Evolutionary conservation across 2,888 invertebrate genomes (phyloP), one percentile per base, ranked within the genome.

Genomic region (Spilosoma lubricipeda): DNA sequence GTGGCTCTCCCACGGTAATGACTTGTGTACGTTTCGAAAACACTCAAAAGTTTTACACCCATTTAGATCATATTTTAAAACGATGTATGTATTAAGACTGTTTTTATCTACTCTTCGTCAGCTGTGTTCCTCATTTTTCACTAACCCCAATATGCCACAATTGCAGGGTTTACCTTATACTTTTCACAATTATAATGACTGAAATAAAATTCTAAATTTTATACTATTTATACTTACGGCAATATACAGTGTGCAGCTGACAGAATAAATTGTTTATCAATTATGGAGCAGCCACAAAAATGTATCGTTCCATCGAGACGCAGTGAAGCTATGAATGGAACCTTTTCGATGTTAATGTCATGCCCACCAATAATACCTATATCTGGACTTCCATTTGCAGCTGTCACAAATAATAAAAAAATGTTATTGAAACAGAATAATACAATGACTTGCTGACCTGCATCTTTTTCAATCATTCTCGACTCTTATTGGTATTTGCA

Each of bases 221-320:
- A 52, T 9, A 15, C 15, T 30, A 7, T 7, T 15, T 27, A 13
- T 74, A 79, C 87, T 86, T 77, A 88, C 87, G 77, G 74, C 13
- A 74, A 36, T 52, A 88, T 82, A 73, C 88, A 89, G 74, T 87
- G 86, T 2, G 89, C 88, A 4, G 89, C 88, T 1, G 88, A 85
- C 33, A 89, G 68, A 7, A 89, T 66, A 42, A 85, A 89, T 23
- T 77, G 74, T 23, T 86, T 82, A 67, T 85, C 83, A 45, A 89
- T 83, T 27, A 89, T 86, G 8, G 89, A 86, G 0, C 80, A 86
- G 0, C 87, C 88, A 56, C 89, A 89, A 71, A 77, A 80, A 27
- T 85, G 86, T 30, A 42, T 56, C 0, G 74, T 85, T 5, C 77
- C 81, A 39, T 86, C 80, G 1, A 83, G 33, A 0, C 83, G 80